Base-by-base conservation (phyloP, 2,888 invertebrate genomes). In the Allophyes oxyacanthae region DNA sequence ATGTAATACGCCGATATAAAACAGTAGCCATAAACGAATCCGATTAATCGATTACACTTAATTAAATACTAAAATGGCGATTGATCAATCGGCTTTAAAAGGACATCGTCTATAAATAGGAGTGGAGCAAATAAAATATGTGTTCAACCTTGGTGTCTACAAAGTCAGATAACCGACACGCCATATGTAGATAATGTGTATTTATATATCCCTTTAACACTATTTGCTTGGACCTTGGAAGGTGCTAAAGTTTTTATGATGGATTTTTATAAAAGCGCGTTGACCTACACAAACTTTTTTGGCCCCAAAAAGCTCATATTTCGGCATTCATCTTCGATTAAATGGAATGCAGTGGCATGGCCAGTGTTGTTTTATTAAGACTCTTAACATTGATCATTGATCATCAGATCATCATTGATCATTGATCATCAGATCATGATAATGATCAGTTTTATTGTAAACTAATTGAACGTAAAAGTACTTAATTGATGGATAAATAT, bases 61-160 rank as follows among this genome's bases (percentile, higher is more conserved):
- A 66, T 70, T 67, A 70, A 64, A 53, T 28, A 70, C 42, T 38
- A 44, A 64, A 43, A 67, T 54, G 65, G 65, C 71, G 36, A 50
- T 53, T 50, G 53, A 67, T 65, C 59, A 67, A 71, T 67, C 67
- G 44, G 48, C 59, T 59, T 28, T 71, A 44, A 71, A 64, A 67
- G 72, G 66, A 67, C 65, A 51, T 20, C 48, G 53, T 11, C 66
- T 71, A 71, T 64, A 58, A 51, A 67, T 65, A 67, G 66, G 14
- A 6, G 42, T 13, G 30, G 25, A 11, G 46, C 14, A 36, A 64
- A 59, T 46, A 48, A 54, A 71, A 59, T 65, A 25, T 50, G 36
- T 33, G 43, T 40, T 28, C 54, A 54, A 53, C 71, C 66, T 67
- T 71, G 71, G 66, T 20, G 28, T 48, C n/a, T 34, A 48, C 28